Conservation (phyloP, 2,113 vertebrate species). For the Mus spicilegus region DNA sequence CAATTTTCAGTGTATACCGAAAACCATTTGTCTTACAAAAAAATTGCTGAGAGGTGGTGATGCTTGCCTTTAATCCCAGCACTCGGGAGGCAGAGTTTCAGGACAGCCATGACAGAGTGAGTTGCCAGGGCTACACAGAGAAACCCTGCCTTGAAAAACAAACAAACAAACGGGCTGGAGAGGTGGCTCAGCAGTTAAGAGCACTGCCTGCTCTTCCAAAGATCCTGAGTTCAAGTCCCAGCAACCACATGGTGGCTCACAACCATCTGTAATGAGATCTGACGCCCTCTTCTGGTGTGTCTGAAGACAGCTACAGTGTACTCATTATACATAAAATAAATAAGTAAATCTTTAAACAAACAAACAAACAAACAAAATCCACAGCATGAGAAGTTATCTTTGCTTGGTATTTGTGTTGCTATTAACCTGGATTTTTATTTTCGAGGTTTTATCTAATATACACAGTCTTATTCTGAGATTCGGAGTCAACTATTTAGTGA, state of each 20-base stretch:
- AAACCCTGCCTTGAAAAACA: neutral
- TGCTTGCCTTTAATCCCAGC: neutral
- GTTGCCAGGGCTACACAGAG: neutral
- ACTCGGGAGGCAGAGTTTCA: neutral
- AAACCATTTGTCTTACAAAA: neutral
- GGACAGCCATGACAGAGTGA: neutral
- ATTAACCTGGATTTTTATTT: constrained; percentile 15
- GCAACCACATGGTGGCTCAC: too few species aligned
- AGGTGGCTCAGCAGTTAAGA: neutral
- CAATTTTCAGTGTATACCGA: neutral
- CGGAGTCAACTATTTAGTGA: neutral
- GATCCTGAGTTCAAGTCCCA: too few species aligned
- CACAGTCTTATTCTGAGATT: constrained; percentile 35
- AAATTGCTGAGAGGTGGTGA: neutral
- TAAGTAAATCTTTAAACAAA: too few species aligned
- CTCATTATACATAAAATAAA: too few species aligned
- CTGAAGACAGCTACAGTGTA: too few species aligned
- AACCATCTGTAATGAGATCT: too few species aligned
- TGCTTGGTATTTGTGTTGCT: neutral
- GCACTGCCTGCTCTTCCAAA: too few species aligned
- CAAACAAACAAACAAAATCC: neutral
- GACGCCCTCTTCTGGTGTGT: too few species aligned
- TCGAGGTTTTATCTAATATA: neutral
- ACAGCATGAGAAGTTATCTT: neutral
- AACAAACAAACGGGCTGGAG: neutral